Conservation (phyloP, 2,113 vertebrate species). For the Bubo bubo region DNA sequence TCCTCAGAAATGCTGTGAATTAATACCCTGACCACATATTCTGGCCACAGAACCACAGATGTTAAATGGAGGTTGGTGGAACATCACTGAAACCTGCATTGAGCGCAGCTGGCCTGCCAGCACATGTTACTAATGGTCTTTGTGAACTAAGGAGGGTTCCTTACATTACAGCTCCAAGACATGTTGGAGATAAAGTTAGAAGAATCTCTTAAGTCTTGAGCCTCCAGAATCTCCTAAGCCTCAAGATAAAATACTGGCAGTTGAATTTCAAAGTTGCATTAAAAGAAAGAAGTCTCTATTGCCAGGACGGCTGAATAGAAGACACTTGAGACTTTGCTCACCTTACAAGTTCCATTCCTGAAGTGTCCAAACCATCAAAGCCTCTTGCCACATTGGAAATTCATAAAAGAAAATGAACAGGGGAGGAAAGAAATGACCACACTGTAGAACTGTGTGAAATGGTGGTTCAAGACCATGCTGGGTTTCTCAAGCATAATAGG, state of each 20-base stretch:
- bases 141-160: background rate
- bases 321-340: background rate
- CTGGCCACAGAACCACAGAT: constrained; percentile 7
- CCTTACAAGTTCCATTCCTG: background rate
- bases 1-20: constrained; percentile 2
- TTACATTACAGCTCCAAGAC: background rate
- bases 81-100: background rate
- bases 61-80: background rate
- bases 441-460: background rate
- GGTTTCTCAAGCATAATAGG: background rate
- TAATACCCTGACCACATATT: constrained; percentile 3
- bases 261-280: background rate
- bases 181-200: background rate
- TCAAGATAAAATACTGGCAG: background rate
- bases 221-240: background rate
- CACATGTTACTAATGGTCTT: background rate
- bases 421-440: background rate
- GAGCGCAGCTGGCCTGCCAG: background rate
- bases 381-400: background rate
- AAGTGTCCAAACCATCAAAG: background rate
- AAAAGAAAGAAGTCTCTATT: background rate
- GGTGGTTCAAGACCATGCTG: background rate
- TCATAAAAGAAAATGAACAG: background rate
- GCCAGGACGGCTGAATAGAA: background rate
- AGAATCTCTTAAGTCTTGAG: background rate